Evolutionary conservation across 2,888 invertebrate species (phyloP), one percentile per base, ranked within the genome.

Genomic region (Napeogenes inachia): DNA sequence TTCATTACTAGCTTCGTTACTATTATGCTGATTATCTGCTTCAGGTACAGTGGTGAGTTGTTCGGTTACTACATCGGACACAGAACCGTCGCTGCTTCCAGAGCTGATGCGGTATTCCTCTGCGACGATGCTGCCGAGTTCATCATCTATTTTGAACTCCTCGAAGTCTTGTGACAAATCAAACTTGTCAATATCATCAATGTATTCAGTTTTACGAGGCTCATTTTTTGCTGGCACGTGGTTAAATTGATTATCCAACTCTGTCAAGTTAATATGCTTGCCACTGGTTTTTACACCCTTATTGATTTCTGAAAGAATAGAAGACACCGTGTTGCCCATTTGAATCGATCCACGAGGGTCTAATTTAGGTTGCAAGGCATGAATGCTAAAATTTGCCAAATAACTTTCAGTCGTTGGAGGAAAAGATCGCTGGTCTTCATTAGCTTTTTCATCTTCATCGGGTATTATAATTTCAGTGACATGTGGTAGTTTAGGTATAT

Each of bases 91-190:
- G 73, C 90, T 90, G 79, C 89, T 89, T 46, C 88, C 88, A 64
- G 91, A 89, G 80, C 91, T 91, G 68, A 91, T 91, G 70, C 89
- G 86, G 73, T 91, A 90, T 79, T 91, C 89, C 75, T 91, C 88
- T 70, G 91, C 89, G 68, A 84, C 86, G 66, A 88, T 84, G 70
- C 88, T 87, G 65, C 88, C 85, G 68, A 91, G 92, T 79, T 95
- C 94, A 80, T 95, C 95, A 76, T 95, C 95, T 72, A 95, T 89
- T 76, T 94, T 94, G 79, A 95, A 95, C 77, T 95, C 95, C 76
- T 95, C 95, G 75, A 95, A 95, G 81, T 95, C 95, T 78, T 95
- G 94, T 67, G 94, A 92, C 73, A 95, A 91, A 76, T 94, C 94
- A 75, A 93, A 94, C 73, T 92, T 93, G 76, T 92, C 91, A 71